These are phyloP conservation scores for Clostera curtula DNA, from an alignment of 2,888 invertebrate species.

Conservation along the genomic window DNA sequence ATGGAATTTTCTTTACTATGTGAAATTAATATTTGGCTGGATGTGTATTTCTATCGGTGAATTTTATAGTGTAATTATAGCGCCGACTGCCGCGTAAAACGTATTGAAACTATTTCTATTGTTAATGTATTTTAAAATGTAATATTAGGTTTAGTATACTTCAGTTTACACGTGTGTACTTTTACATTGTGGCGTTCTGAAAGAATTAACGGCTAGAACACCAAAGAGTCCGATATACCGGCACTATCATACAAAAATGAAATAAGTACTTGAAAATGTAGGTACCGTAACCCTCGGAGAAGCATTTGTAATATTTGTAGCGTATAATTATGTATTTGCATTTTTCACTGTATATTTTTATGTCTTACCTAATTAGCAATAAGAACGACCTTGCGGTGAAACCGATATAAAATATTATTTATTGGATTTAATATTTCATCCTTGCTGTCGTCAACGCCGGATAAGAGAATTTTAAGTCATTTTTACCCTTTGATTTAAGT, in stretches of 20 bases:
- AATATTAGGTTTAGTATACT: no score
- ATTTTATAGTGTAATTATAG: no score
- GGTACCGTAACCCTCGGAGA: conserved; percentile 8
- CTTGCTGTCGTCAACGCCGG: not conserved
- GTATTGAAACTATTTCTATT: no score
- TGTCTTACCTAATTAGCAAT: conserved; percentile 23
- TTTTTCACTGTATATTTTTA: conserved; percentile 8
- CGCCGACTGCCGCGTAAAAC: no score
- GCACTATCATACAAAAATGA: conserved; percentile 10
- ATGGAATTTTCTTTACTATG: no score
- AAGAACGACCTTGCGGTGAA: conserved; percentile 31
- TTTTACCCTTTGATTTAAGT: conserved; percentile 39
- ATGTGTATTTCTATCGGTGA: no score
- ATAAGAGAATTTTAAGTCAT: conserved; percentile 32
- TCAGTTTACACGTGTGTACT: conserved; percentile 18
- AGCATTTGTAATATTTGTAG: conserved; percentile 28
- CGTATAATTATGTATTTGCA: conserved; percentile 15
- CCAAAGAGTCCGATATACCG: conserved; percentile 59
- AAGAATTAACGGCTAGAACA: conserved; percentile 66
- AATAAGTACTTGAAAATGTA: not conserved
- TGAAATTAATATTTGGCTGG: no score
- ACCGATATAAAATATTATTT: conserved; percentile 26
- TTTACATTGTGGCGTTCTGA: conserved; percentile 27
- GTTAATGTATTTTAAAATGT: no score
- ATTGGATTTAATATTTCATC: conserved; percentile 1